Percentiles rank a stretch among this genome's conserved stretches.
phyloP scores from a whole-genome alignment of 2,113 vertebrate species.

The Mesembrinibis cayennensis region DNA sequence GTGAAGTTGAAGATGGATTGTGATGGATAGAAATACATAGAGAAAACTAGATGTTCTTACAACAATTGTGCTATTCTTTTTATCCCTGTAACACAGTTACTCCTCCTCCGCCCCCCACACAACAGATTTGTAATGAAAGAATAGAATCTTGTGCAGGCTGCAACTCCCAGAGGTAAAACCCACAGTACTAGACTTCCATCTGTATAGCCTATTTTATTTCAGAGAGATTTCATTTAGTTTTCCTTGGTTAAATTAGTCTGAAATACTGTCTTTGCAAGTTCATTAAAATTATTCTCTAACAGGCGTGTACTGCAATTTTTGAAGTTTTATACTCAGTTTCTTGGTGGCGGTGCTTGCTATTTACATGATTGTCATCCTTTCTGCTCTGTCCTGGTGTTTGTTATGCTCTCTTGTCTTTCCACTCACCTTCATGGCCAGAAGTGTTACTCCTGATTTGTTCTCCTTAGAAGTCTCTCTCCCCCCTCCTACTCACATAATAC shows the following conservation, averaged over 20 bases:
- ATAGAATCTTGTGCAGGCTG: conserved; percentile 78
- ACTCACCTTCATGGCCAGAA: not conserved
- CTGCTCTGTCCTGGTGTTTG: not conserved
- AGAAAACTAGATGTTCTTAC: conserved; percentile 75
- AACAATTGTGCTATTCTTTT: conserved; percentile 76
- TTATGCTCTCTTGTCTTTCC: not conserved
- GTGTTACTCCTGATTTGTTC: not conserved
- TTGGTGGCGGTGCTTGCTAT: not conserved
- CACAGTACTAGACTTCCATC: conserved; percentile 80
- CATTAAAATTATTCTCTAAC: conserved; percentile 15
- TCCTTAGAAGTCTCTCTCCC: not conserved
- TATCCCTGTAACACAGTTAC: conserved; percentile 70
- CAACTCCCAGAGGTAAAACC: conserved; percentile 78
- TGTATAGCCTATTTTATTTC: conserved; percentile 70
- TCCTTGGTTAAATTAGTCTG: conserved; percentile 65
- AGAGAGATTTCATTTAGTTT: conserved; percentile 67
- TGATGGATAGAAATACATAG: conserved; percentile 54
- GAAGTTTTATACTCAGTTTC: not conserved
- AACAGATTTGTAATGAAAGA: conserved; percentile 82
- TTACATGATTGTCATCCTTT: not conserved
- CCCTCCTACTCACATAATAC: not conserved
- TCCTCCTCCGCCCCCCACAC: conserved; percentile 78
- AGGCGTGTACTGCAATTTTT: not conserved
- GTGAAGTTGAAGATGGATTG: conserved; percentile 49
- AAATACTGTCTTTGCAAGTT: conserved; percentile 45